A percentile compares a stretch with the other conserved stretches of the same genome.
Conservation (phyloP, 2,113 vertebrate species). For the Phalacrocorax brasilianus region DNA sequence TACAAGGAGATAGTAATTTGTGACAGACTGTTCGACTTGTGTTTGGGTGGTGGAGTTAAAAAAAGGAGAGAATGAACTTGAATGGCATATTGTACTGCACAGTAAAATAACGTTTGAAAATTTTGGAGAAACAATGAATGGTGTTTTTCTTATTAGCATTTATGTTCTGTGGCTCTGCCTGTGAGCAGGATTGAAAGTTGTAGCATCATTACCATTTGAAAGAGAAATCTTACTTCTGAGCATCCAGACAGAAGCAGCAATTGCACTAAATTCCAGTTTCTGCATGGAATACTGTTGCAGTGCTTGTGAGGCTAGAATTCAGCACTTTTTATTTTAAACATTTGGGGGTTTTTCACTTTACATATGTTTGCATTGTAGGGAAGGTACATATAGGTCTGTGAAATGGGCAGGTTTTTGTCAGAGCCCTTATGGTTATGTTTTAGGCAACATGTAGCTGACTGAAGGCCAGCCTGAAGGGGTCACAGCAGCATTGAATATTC, state of each 20-base stretch:
- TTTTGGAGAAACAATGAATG: neutral
- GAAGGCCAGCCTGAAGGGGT: neutral
- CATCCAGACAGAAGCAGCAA: neutral
- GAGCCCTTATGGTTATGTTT: neutral
- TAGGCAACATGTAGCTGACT: neutral
- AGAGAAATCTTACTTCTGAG: neutral
- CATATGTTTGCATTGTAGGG: neutral
- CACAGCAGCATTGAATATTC: neutral
- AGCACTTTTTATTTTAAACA: fast-evolving
- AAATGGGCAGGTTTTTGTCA: neutral
- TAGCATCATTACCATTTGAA: neutral
- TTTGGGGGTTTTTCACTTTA: neutral
- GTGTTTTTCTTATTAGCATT: neutral
- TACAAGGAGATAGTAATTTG: neutral
- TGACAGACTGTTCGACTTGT: neutral
- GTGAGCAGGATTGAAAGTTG: neutral
- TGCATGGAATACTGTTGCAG: neutral
- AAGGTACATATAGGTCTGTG: neutral
- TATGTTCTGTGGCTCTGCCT: neutral
- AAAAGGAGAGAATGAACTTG: neutral
- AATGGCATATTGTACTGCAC: neutral
- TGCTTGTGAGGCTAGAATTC: neutral
- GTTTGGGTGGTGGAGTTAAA: neutral
- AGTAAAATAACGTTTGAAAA: neutral
- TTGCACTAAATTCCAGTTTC: neutral